Evolutionary conservation across 53 echinoderm and acorn worm species (phyloP), one percentile per base, ranked within the genome.

Genomic region (Holothuria leucospilota): DNA sequence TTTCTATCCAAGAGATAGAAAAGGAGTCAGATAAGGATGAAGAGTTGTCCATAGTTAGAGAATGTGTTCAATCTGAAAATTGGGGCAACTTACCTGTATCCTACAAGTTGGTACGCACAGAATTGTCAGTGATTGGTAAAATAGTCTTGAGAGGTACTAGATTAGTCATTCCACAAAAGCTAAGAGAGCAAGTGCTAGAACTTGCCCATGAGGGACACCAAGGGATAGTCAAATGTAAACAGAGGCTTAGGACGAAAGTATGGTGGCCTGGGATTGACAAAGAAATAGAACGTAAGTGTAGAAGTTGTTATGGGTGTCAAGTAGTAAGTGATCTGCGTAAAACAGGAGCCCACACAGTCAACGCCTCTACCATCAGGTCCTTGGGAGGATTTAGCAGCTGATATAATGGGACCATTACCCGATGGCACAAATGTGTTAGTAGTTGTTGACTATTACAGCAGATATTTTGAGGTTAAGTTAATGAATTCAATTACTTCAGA

Each of bases 391-490:
- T 18, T 90, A 16, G 91, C 84, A 16, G 83, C 82, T 4, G 91
- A 88, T 59, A 64, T 87, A 14, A 21, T 87, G 34, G 68, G 87
- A 13, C 87, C 91, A 30, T 41, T 90, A 9, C 91, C 91, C 20
- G 68, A 79, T 40, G 91, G 86, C 29, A 77, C 42, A 18, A 59
- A 80, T 27, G 42, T 87, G 20, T 26, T 87, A 7, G 89, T 85
- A 14, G 72, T 85, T 20, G 89, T 90, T 12, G 90, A 90, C 56
- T 90, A 85, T 52, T 90, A 64, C 42, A 85, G 77, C 13, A 58
- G 77, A 74, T 78, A n/a, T n/a, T 78, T 74, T 87, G 71, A 91
- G 64, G 87, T 91, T 11, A 67, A 87, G 16, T 23, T 91, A 41
- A 16, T 90, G 84, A 91, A 53, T 29, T 84, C 82, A 4, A 91